Base-by-base conservation (phyloP, 35 echinoderm and acorn worm species). In the Apostichopus parvimensis region DNA sequence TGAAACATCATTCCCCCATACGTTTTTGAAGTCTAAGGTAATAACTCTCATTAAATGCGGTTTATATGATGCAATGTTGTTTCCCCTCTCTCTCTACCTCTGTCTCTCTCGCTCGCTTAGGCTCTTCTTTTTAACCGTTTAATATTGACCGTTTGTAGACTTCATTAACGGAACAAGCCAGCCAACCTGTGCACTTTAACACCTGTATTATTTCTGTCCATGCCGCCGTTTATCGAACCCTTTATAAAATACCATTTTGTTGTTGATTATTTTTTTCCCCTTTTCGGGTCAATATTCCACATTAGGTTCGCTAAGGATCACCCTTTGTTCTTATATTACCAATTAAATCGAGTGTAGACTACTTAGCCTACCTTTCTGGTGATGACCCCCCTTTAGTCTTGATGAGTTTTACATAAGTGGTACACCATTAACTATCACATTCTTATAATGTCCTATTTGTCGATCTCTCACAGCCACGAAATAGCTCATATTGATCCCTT, bases 381-480 rank as follows among this genome's bases (percentile, higher is more conserved):
- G 79, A 34, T 34, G 52, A 53, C 25, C 24, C 34, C 79, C 45
- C 18, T 68, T 18, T 68, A 82, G 45, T 18, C 34, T 12, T 82
- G 55, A 82, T 82, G 79, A 82, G 45, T 82, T 82, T 82, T 82
- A 6, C 79, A 82, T 82, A 82, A 25, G 54, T 82, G 9, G n/a
- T 82, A 54, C 79, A 82, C 79, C 79, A 34, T 82, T 82, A 82
- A 82, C 79, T 82, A 82, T 82, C 79, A 82, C 52, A 82, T 82
- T 82, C 79, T 82, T 56, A 53, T 53, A 82, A 82, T 82, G 79
- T 82, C 79, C 79, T 34, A 54, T 17, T 5, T 82, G 54, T 82
- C 55, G 79, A 82, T 82, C 55, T 82, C 45, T 68, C 9, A 56
- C 79, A 82, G 79, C 34, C 45, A 54, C 52, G 79, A 82, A 82